These are phyloP conservation scores for Rana temporaria DNA, from an alignment of 2,113 vertebrate genomes.

Conservation along the genomic window DNA sequence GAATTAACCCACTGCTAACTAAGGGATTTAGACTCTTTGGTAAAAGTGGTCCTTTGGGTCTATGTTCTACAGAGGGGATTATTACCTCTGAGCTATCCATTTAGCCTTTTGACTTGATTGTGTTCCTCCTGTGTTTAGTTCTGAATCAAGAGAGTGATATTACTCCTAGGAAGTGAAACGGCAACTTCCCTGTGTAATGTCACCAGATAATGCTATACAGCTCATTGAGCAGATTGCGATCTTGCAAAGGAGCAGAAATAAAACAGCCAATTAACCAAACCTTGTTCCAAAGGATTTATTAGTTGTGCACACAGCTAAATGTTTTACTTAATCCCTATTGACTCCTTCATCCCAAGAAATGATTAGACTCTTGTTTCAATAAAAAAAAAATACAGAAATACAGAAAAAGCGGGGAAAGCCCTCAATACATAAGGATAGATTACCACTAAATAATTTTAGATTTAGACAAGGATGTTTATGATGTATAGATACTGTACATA, in stretches of 20 bases:
- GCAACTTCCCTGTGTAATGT: constrained; percentile 36
- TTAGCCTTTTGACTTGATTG: constrained; percentile 8
- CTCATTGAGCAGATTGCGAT: constrained; percentile 49
- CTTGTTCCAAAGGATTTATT: constrained; percentile 50
- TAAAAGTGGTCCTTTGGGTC: background rate
- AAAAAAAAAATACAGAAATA: constrained; percentile 8
- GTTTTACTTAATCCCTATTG: constrained; percentile 44
- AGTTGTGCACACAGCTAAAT: constrained; percentile 30
- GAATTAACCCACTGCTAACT: constrained; percentile 3
- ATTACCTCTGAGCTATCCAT: constrained; percentile 14
- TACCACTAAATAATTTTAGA: too few relatives aligned
- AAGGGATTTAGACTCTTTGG: background rate
- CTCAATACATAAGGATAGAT: too few relatives aligned
- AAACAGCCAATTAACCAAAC: constrained; percentile 54
- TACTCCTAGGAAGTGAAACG: background rate
- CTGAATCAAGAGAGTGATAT: background rate
- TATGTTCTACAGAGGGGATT: background rate
- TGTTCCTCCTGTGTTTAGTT: background rate
- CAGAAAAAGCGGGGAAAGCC: background rate
- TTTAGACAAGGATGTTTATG: too few relatives aligned
- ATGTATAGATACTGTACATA: too few relatives aligned
- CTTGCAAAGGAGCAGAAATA: constrained; percentile 45
- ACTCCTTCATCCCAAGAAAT: constrained; percentile 31
- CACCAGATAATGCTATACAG: constrained; percentile 50
- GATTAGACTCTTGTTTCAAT: constrained; percentile 31